Evolutionary conservation across 35 echinoderm and acorn worm genomes (phyloP), one percentile per base, ranked within the genome.

Genomic region (Anneissia japonica): DNA sequence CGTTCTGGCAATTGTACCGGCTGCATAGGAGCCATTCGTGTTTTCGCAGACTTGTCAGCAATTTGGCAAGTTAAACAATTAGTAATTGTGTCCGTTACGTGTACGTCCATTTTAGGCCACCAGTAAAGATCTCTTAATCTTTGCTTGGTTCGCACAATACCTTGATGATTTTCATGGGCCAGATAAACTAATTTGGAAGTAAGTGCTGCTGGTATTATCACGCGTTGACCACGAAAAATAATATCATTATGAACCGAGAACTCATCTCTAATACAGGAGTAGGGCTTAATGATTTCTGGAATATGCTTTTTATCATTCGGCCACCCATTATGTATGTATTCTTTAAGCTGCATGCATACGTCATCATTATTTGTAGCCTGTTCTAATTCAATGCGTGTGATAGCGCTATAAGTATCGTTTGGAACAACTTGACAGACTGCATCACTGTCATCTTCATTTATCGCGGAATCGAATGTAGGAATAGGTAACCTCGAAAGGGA

Each of bases 101-200:
- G 80, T 32, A 77, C 45, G 39, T 93, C 87, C 75, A 93, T 89
- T 33, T 80, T 31, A n/a, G 92, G 92, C 87, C 92, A 93, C 87
- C 88, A 89, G 75, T 90, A 90, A 0, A 82, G 34, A 23, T 90
- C 78, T 34, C 87, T 46, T 12, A 86, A 74, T n/a, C 92, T 1
- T 35, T 93, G 92, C 77, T 93, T 90, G 5, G 83, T 90, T 32
- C 83, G 76, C 0, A 90, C 87, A 64, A 93, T 90, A 11, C 92
- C 92, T 45, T 89, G 87, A 40, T 93, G 91, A 32, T 72, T 87
- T 41, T 87, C 37, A 39, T 93, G 91, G 4, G 88, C 92, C 23
- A 79, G 41, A 26, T 36, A 3, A 90, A 82, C 38, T 19, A 86
- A 36, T 4, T 31, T 82, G 19, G 43, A 0, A 37, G 91, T 39